Percentiles rank a stretch among this genome's conserved stretches.
These are phyloP conservation scores for Saguinus imperator DNA, from an alignment of 2,113 vertebrate genomes.

Conservation along the genomic window DNA sequence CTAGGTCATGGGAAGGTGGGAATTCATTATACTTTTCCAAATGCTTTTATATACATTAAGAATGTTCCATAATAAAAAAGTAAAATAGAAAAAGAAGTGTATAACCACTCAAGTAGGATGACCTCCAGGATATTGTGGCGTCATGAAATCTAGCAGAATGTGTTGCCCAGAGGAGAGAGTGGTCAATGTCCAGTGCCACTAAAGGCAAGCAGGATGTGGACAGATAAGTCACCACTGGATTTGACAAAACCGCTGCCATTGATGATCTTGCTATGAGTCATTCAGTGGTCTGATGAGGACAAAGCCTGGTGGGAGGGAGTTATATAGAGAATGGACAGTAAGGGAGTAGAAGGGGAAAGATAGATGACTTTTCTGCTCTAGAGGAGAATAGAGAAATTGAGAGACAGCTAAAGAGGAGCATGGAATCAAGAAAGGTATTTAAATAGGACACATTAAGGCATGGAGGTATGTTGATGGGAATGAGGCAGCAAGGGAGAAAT, in stretches of 20 bases:
- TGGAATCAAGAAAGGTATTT: not conserved
- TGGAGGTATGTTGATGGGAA: not conserved
- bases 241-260: not conserved
- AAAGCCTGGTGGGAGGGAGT: not conserved
- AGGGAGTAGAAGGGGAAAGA: not conserved
- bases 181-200: not conserved
- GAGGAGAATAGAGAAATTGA: not conserved
- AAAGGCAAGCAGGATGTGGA: not conserved
- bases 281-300: not conserved
- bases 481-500: not conserved
- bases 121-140: not conserved
- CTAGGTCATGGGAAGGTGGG: not conserved
- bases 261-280: not conserved
- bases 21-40: not conserved
- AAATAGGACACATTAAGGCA: not conserved
- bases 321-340: not conserved
- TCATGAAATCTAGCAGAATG: not conserved
- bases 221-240: not conserved
- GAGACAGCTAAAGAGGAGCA: too few relatives aligned
- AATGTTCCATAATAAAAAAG: not conserved
- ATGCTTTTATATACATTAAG: not conserved
- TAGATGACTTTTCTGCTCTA: not conserved
- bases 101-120: not conserved
- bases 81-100: not conserved
- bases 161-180: not conserved